These are phyloP conservation scores for Syngnathus floridae DNA, from an alignment of 2,113 vertebrate genomes.

Conservation along the genomic window DNA sequence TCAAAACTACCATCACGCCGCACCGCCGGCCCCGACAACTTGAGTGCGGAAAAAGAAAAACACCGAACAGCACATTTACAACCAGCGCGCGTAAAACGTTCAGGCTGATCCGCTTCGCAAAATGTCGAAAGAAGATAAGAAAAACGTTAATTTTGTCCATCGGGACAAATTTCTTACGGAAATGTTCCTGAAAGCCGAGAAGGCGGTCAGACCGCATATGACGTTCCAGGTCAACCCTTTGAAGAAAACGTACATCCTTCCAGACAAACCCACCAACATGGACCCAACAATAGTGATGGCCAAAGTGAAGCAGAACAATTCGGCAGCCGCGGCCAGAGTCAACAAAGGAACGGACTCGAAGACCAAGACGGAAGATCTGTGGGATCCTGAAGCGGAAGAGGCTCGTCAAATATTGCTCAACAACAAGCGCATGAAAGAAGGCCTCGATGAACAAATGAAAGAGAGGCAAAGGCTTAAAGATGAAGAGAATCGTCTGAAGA, in stretches of 20 bases:
- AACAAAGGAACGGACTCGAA: neutral
- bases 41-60: neutral
- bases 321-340: rapidly evolving
- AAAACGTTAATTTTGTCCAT: neutral
- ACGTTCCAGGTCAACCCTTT: slow-evolving; percentile 4
- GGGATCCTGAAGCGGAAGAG: neutral
- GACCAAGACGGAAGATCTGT: neutral
- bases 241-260: neutral
- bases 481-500: neutral
- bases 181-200: slow-evolving; percentile 6
- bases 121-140: slow-evolving; percentile 1
- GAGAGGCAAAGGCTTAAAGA: neutral
- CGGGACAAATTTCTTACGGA: slow-evolving; percentile 1
- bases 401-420: neutral
- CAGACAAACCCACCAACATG: neutral
- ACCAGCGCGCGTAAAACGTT: too few relatives aligned
- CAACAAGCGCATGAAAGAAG: neutral
- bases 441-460: neutral
- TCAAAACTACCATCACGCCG: neutral
- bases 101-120: neutral
- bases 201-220: neutral
- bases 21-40: neutral
- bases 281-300: neutral
- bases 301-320: neutral
- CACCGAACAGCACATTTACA: neutral